Evolutionary conservation across 1,140 invertebrate species (phyloP).

Genomic region (Bombus waltoni): DNA sequence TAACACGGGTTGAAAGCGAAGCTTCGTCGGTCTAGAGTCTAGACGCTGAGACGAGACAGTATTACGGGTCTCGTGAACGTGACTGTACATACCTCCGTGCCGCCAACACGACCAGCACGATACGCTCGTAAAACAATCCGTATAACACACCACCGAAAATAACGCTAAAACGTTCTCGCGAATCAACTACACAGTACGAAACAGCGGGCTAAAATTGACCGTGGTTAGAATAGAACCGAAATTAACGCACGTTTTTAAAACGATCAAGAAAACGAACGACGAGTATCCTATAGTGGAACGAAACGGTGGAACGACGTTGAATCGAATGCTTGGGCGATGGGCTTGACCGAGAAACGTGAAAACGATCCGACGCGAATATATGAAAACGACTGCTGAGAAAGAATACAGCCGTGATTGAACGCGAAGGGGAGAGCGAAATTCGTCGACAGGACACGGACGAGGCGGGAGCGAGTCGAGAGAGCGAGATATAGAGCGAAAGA

Average conservation of each 20-base stretch:
- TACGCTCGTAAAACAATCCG: background rate
- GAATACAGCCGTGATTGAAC: conserved; percentile 46
- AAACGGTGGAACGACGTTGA: background rate
- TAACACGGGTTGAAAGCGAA: conserved; percentile 70
- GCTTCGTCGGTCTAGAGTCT: conserved; percentile 55
- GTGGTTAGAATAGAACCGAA: background rate
- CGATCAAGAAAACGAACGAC: no score
- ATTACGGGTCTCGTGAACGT: conserved; percentile 60
- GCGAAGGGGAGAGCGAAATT: conserved; percentile 36
- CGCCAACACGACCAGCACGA: background rate
- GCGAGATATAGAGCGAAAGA: conserved; percentile 69
- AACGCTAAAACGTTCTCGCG: background rate
- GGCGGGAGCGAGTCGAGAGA: conserved; percentile 55
- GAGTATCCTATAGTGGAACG: no score
- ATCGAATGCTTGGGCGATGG: background rate
- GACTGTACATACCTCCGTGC: conserved; percentile 13
- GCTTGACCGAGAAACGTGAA: background rate
- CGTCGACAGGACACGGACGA: conserved; percentile 49
- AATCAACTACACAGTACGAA: background rate
- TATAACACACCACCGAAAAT: background rate
- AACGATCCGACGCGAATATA: conserved; percentile 3
- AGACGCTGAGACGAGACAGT: conserved; percentile 48
- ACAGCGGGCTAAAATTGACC: background rate
- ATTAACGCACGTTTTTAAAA: no score
- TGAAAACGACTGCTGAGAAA: background rate